Percentiles rank a stretch among this genome's conserved stretches.
phyloP scores from a whole-genome alignment of 2,113 vertebrate genomes.

The Tursiops truncatus region DNA sequence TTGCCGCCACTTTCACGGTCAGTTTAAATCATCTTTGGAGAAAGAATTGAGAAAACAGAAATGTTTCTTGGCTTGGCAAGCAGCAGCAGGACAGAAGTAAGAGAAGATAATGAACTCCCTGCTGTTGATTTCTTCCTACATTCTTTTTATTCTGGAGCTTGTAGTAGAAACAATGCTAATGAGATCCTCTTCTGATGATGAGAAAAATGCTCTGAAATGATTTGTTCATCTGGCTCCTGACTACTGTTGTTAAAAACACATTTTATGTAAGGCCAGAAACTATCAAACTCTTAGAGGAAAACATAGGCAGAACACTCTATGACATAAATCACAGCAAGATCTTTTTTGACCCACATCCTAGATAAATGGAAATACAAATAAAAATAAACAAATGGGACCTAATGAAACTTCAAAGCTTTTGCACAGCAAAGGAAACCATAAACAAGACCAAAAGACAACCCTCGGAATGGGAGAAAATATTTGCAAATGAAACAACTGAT shows the following conservation, averaged over 20 bases:
- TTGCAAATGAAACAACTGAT: no score
- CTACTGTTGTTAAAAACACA: not conserved
- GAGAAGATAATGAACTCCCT: not conserved
- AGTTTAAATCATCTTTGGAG: conserved; percentile 13
- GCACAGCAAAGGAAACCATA: no score
- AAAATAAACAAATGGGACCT: no score
- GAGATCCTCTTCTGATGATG: not conserved
- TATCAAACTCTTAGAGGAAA: no score
- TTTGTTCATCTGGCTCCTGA: not conserved
- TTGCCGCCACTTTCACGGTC: not conserved
- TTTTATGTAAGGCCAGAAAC: no score
- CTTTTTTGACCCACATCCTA: no score
- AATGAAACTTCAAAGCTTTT: no score
- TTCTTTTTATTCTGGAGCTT: not conserved
- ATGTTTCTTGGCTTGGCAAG: not conserved
- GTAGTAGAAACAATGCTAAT: not conserved
- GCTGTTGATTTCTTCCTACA: not conserved
- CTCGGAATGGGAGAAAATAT: no score
- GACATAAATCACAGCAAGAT: no score
- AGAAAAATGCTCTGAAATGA: not conserved
- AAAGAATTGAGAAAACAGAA: conserved; percentile 47
- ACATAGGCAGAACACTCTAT: no score
- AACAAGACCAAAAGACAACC: no score
- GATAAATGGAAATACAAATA: no score
- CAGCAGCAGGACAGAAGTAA: not conserved